These are phyloP conservation scores for Lepus americanus DNA, from an alignment of 2,113 vertebrate species.

Conservation along the genomic window DNA sequence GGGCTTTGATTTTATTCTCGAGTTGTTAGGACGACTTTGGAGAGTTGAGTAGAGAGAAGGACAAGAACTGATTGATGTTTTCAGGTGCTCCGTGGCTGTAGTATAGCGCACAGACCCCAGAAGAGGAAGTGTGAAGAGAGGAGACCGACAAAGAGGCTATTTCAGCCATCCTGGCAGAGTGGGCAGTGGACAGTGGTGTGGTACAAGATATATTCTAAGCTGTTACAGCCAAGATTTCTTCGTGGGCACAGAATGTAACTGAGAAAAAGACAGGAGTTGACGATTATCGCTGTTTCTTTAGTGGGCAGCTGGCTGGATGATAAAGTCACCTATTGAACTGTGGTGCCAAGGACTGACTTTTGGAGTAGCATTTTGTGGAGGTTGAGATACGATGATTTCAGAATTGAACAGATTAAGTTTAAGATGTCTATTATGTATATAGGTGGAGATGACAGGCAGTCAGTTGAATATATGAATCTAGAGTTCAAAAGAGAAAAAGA, in stretches of 20 bases:
- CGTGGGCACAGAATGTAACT: neutral
- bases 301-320: neutral
- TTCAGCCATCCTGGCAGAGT: neutral
- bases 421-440: neutral
- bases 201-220: neutral
- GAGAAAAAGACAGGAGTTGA: neutral
- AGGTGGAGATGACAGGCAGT: no score
- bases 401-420: neutral
- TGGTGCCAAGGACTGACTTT: neutral
- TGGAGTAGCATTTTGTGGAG: neutral
- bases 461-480: neutral
- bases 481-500: no score
- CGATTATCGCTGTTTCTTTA: neutral
- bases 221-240: neutral
- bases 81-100: neutral
- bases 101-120: no score
- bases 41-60: neutral
- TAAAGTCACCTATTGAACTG: neutral
- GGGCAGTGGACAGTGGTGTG: neutral
- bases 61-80: neutral
- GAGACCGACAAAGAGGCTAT: neutral
- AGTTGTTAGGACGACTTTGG: neutral
- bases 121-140: no score
- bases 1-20: neutral
- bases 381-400: neutral